Base-by-base conservation (phyloP, 2,797 vertebrate species). In the Rhinophrynus dorsalis region DNA sequence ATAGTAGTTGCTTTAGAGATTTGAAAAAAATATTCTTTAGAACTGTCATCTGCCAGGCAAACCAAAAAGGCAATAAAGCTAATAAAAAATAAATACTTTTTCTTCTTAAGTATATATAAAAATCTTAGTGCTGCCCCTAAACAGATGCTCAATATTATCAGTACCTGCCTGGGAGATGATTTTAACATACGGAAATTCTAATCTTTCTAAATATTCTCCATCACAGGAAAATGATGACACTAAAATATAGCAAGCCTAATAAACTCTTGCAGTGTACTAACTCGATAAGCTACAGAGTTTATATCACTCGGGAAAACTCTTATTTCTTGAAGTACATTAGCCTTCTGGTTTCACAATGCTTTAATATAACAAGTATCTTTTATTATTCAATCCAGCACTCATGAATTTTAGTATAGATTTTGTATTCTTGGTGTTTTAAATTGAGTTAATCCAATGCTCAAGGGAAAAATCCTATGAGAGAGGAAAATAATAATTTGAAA, bases 331-430 rank as follows among this genome's bases (percentile, higher is more conserved):
- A 77, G 35, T 75, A 78, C 75, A 78, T 75, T 62, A 81, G 68
- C 55, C 56, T 73, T 66, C 68, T 62, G 76, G 78, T 67, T 68
- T 55, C 20, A 47, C 37, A 69, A 69, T 15, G 42, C 54, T 79
- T 80, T 72, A 69, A 51, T 77, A 75, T 68, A 62, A 78, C 45
- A 75, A 76, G 67, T 65, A 59, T 35, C 68, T 57, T 69, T 74
- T 79, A 81, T 77, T 79, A 77, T 67, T 80, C 60, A 81, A 78
- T 74, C 70, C 47, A 35, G 37, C 79, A 59, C 76, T 81, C 77
- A 79, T 83, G 79, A 83, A 79, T 76, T 54, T 79, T 50, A 1
- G 1, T 66, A 84, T 76, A 66, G 80, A 82, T 83, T 79, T 79
- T 54, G 40, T 83, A 72, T 37, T 81, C 20, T 45, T 66, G 33